phyloP scores from a whole-genome alignment of 1,140 invertebrate species.

The Euschistus heros region DNA sequence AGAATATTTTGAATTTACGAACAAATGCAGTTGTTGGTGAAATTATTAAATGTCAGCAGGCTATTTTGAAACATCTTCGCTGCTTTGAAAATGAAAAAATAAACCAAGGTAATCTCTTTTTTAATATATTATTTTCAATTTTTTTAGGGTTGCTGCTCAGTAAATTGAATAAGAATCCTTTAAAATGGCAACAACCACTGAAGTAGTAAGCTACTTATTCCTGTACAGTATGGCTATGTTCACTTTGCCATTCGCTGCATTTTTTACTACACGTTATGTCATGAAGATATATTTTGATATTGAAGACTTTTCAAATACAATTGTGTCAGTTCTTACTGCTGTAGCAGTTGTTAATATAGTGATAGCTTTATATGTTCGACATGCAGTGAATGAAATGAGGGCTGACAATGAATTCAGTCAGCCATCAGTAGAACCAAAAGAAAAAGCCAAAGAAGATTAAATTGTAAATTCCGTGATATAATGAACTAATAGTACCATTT shows the following conservation, averaged over 20 bases:
- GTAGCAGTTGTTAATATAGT: slow-evolving; percentile 6
- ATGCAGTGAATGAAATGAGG: slow-evolving; percentile 3
- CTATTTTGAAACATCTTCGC: not conserved
- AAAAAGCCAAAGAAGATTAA: too few relatives aligned
- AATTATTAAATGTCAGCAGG: not conserved
- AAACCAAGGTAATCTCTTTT: not conserved
- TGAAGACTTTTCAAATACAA: slow-evolving; percentile 2
- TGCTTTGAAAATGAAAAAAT: not conserved
- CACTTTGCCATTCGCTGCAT: slow-evolving; percentile 3
- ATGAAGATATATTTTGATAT: not conserved
- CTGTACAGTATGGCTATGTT: slow-evolving; percentile 15
- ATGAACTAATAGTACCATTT: too few relatives aligned
- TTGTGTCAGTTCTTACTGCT: slow-evolving; percentile 2
- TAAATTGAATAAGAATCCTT: not conserved
- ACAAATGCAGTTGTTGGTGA: not conserved
- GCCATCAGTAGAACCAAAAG: too few relatives aligned
- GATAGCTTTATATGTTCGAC: slow-evolving; percentile 5
- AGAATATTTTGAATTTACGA: too few relatives aligned
- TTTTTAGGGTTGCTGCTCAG: not conserved
- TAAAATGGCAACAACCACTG: not conserved
- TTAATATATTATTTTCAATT: not conserved
- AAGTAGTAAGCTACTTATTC: slow-evolving; percentile 6
- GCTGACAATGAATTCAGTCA: slow-evolving; percentile 2
- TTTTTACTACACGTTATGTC: not conserved
- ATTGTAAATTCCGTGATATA: too few relatives aligned